Evolutionary conservation across 1,140 invertebrate genomes (phyloP), one percentile per base, ranked within the genome.

Genomic region (Bombus difficillimus): DNA sequence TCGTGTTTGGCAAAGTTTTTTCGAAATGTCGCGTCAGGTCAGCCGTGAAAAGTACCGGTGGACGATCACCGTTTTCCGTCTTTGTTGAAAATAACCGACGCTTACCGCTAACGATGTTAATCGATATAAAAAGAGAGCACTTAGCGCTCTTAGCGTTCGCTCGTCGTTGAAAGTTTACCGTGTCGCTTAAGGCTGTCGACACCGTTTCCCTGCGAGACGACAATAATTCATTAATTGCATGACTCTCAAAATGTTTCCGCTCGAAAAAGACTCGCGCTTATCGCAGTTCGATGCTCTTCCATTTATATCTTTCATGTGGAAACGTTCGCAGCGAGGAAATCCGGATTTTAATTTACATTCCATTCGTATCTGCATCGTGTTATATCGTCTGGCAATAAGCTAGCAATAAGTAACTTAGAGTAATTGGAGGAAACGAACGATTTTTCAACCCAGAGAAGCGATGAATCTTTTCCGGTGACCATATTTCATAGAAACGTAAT

Each of bases 121-220:
- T 75, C 80, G 80, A 82, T 82, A 53, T 32, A 37, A 81, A 62
- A 39, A 64, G 37, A 62, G 71, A 74, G 71, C 69, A 81, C 69
- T 81, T 74, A 74, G 28, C 22, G n/a, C 66, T 68, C 66, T 68
- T 37, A 71, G 68, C 68, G 37, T 37, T 62, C 68, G 22, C 5
- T 62, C 12, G 22, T 25, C 80, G 32, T 73, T 22, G 69, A 62
- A 73, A 62, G 53, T 74, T 74, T 43, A 64, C 71, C 80, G 32
- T 34, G 69, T 81, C 68, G 79, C 41, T 81, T 39, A 57, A 74
- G 34, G 28, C 68, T 69, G 79, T 41, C 80, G 80, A 74, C 71
- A 59, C 22, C 28, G 37, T 59, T 81, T 62, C 13, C 22, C 69
- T 22, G 22, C 8, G 22, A 47, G 28, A 25, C 68, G 37, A 39